Percentiles rank a stretch among this genome's conserved stretches.
Evolutionary conservation across 1,140 invertebrate species (phyloP).

Genomic region (Pseudomyrmex sp.): DNA sequence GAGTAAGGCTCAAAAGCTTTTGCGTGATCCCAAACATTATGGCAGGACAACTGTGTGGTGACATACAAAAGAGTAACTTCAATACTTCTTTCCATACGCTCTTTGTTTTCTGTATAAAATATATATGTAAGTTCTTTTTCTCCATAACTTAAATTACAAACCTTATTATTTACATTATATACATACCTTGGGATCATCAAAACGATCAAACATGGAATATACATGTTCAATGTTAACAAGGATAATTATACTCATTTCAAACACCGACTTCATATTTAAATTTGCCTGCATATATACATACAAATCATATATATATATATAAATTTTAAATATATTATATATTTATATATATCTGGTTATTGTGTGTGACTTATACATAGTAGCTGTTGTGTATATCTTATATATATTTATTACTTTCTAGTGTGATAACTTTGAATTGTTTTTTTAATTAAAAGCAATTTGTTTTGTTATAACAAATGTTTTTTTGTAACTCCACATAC

Average conservation of each 20-base stretch:
- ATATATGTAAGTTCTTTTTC: background rate
- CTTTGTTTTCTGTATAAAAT: slow-evolving; percentile 81
- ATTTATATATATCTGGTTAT: background rate
- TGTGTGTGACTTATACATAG: background rate
- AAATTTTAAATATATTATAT: too few relatives aligned
- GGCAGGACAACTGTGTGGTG: slow-evolving; percentile 86
- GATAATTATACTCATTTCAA: slow-evolving; percentile 82
- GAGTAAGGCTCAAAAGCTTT: slow-evolving; percentile 85
- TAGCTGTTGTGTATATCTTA: background rate
- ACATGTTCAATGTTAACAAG: slow-evolving; percentile 68
- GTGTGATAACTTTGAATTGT: too few relatives aligned
- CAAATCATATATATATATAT: background rate
- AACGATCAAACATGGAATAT: slow-evolving; percentile 87
- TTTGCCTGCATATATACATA: slow-evolving; percentile 81
- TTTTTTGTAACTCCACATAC: slow-evolving; percentile 75
- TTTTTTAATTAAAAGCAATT: background rate
- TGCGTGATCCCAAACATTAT: slow-evolving; percentile 84
- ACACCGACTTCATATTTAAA: slow-evolving; percentile 87
- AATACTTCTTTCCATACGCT: slow-evolving; percentile 86
- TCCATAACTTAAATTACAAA: background rate
- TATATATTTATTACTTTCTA: background rate
- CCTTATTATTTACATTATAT: background rate
- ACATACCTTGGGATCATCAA: slow-evolving; percentile 59
- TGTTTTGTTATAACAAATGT: slow-evolving; percentile 1
- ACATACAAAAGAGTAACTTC: slow-evolving; percentile 85